Evolutionary conservation across 2,797 vertebrate genomes (phyloP).

Genomic region (Bradypodion ventrale): DNA sequence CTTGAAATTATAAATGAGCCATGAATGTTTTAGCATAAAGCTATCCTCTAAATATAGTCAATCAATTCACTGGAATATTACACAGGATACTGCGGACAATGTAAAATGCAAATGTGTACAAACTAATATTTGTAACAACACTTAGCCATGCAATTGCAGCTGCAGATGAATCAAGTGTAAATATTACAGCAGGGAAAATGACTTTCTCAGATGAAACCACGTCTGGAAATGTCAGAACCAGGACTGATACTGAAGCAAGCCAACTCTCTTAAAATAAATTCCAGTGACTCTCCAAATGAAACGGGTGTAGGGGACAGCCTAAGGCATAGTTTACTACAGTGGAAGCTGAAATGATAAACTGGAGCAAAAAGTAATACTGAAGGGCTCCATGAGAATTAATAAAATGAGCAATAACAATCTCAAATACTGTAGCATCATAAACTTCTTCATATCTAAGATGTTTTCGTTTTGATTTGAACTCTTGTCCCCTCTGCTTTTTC

Average conservation of each 20-base stretch:
- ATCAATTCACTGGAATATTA: neutral
- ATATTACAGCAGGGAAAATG: neutral
- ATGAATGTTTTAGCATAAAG: neutral
- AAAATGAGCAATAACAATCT: constrained; percentile 76
- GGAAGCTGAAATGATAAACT: constrained; percentile 54
- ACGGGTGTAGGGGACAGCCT: neutral
- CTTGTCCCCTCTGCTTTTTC: constrained; percentile 69
- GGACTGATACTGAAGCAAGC: neutral
- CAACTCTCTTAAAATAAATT: constrained; percentile 2
- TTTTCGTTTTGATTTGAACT: constrained; percentile 79
- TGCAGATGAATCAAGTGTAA: neutral
- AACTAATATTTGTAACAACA: neutral
- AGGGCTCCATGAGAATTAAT: constrained; percentile 74
- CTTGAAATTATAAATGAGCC: neutral
- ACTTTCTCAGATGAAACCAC: neutral
- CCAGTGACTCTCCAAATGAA: constrained; percentile 31
- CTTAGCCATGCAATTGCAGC: neutral
- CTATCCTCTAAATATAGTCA: neutral
- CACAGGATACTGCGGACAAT: neutral
- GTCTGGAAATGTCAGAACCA: neutral
- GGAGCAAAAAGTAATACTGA: constrained; percentile 67
- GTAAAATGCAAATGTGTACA: too few species aligned
- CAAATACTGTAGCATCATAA: constrained; percentile 73
- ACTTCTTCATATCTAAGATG: constrained; percentile 70
- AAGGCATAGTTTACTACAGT: constrained; percentile 3